Conservation (phyloP, 2,113 vertebrate species). For the Melozone crissalis region DNA sequence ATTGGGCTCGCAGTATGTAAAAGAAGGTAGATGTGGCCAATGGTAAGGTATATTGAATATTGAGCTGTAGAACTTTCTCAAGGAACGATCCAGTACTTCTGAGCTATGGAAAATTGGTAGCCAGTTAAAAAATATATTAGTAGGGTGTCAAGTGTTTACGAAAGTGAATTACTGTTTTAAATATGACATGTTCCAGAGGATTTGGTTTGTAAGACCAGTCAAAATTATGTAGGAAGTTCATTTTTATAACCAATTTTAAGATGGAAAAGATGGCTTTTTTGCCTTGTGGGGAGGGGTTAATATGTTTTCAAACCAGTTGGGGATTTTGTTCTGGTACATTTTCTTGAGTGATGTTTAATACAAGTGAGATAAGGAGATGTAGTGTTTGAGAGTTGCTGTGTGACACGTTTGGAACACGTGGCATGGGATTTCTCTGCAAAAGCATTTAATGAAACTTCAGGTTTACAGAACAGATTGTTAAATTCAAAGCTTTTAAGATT, state of each 20-base stretch:
- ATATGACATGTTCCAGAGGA: rapidly evolving
- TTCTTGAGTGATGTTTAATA: not conserved
- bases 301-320: not conserved
- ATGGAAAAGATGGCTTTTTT: not conserved
- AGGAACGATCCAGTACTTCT: not conserved
- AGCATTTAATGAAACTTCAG: rapidly evolving
- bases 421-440: not conserved
- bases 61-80: not conserved
- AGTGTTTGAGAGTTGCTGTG: not conserved
- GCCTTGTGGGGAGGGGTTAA: too few species aligned
- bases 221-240: rapidly evolving
- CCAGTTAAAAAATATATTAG: not conserved
- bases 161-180: not conserved
- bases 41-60: not conserved
- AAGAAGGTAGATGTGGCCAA: not conserved
- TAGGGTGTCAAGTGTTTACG: not conserved
- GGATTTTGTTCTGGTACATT: not conserved
- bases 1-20: not conserved
- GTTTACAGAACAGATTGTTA: not conserved
- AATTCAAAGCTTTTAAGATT: not conserved
- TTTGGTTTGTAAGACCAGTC: not conserved
- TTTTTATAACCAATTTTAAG: not conserved
- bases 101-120: not conserved
- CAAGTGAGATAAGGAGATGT: not conserved
- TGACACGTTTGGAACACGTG: rapidly evolving